Evolutionary conservation across 2,113 vertebrate species (phyloP).

Genomic region (Geococcyx californianus): DNA sequence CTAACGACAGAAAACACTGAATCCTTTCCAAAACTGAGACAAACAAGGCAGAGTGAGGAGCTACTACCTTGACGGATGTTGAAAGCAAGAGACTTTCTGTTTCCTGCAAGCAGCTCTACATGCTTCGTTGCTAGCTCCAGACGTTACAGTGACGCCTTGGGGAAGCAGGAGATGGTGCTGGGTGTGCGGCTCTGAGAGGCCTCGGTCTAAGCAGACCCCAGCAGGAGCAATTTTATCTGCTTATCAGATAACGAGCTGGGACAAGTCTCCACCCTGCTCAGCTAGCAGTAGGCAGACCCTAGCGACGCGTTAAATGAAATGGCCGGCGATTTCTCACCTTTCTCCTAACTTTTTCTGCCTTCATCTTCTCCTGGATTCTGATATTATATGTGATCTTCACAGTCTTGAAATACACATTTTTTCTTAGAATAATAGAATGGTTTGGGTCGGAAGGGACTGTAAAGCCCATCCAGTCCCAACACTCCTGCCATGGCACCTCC

Average conservation of each 20-base stretch:
- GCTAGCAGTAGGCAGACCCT: not conserved
- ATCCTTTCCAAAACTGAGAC: not conserved
- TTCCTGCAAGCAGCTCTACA: not conserved
- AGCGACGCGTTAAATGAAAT: not conserved
- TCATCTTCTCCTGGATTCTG: not conserved
- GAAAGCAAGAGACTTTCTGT: not conserved
- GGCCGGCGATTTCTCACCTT: not conserved
- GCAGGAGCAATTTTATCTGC: not conserved
- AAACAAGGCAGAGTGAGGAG: not conserved
- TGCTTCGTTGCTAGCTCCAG: not conserved
- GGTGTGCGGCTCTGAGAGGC: not conserved
- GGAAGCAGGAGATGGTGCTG: fast-evolving
- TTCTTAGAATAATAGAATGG: too few species aligned
- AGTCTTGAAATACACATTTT: too few species aligned
- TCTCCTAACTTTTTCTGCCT: not conserved
- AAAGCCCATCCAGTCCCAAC: too few species aligned
- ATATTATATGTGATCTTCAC: not conserved
- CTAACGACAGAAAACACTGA: not conserved
- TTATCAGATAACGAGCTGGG: not conserved
- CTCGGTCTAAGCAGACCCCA: not conserved
- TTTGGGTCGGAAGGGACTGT: too few species aligned
- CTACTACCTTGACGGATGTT: not conserved
- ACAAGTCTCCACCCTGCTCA: not conserved
- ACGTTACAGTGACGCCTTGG: not conserved
- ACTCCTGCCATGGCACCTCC: too few species aligned